Evolutionary conservation across 2,113 vertebrate species (phyloP), one percentile per base, ranked within the genome.

Genomic region (Sceloporus tristichus): DNA sequence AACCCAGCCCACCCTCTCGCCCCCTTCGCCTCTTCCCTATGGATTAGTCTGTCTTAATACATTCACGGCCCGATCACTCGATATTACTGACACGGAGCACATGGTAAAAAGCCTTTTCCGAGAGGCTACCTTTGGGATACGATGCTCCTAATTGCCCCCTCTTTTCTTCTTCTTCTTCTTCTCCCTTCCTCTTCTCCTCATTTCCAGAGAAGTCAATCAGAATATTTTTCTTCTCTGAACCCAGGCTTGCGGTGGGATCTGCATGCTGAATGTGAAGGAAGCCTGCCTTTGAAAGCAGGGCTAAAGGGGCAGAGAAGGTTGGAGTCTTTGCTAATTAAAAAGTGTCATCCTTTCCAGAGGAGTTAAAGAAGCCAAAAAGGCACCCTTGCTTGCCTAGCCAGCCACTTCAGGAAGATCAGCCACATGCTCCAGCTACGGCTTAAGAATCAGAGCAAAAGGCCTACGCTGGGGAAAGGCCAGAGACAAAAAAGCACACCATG

Each of bases 21-120:
- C 53, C n/a, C 0, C 9, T 5, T 16, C 9, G 7, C 68, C 87
- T 76, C 66, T 70, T 85, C 88, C 23, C 88, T n/a, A 40, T 89
- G 84, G 91, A 92, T 93, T 93, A 92, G 91, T 42, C 75, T 91
- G 70, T 19, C 66, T 93, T 91, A 89, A 80, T 89, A 89, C 91
- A 93, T 93, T 90, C 87, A 84, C 85, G 85, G 79, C 84, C 74
- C 88, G 84, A 90, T 34, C 86, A 82, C 85, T 59, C 59, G 34
- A 18, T 56, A 65, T 84, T 83, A 79, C 83, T 88, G 82, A 88
- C 84, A 84, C 71, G 74, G 79, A 89, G 38, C 87, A 86, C 91
- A 91, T 85, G 1, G 38, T 5, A 76, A 77, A 29, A 2, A 75
- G 38, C 73, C 16, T 77, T 74, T 84, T n/a, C 87, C 13, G 53